Evolutionary conservation across 1,140 invertebrate species (phyloP), one percentile per base, ranked within the genome.

Genomic region (Camponotus vicinus): DNA sequence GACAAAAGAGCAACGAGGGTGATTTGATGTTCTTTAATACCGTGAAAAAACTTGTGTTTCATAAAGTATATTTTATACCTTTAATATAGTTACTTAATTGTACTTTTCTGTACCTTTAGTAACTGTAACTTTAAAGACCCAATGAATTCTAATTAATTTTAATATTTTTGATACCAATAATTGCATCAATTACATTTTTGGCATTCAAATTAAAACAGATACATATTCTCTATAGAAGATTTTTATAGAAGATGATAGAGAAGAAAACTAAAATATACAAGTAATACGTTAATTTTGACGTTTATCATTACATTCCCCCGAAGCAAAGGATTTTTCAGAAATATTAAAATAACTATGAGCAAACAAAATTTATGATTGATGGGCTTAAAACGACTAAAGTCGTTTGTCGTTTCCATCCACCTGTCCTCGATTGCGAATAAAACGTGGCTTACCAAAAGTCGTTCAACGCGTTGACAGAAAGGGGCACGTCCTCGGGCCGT

Each of bases 401-500:
- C 49, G 49, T 52, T 52, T 18, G 49, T 52, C 27, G 27, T 27
- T 27, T 27, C 49, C 49, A 52, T 64, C 61, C 27, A 64, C 6
- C 11, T 34, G 15, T 34, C 32, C 61, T 34, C 21, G 21, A 69
- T 69, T 21, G 40, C 18, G 40, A 52, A 52, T 52, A 45, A 49
- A 21, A 18, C 42, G 45, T 69, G 11, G 49, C 88, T 89, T 45
- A 89, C 88, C 70, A 18, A 82, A 63, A 73, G 52, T 64, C 27
- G 59, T 89, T 89, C 59, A 78, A 71, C 57, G 64, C 75, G 59
- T 73, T 71, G 59, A 73, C 61, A 59, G 52, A 52, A 70, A 78
- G 59, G 32, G 82, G 80, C 88, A 40, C 27, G 32, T 79, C 67
- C 52, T 78, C 85, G 70, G 42, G 71, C 67, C n/a, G 71, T 82